phyloP scores from a whole-genome alignment of 2,113 vertebrate genomes.

The Natator depressus region DNA sequence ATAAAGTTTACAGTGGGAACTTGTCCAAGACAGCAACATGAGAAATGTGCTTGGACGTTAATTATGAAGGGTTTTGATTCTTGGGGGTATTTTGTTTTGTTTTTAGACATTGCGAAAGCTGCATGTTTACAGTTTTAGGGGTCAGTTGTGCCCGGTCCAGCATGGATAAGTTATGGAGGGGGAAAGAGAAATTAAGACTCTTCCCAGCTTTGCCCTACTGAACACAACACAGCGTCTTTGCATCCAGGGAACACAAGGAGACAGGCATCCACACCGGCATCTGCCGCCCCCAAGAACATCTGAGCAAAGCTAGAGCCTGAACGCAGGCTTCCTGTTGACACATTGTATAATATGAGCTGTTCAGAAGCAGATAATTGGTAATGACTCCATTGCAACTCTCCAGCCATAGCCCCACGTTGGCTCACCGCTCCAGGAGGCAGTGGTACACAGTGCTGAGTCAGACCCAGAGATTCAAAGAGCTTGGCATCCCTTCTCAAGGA shows the following conservation, averaged over 20 bases:
- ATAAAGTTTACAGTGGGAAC: slow-evolving; percentile 33
- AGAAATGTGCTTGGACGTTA: slow-evolving; percentile 15
- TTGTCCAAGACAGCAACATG: not conserved
- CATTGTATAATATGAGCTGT: not conserved
- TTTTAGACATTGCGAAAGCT: not conserved
- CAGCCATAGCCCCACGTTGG: not conserved
- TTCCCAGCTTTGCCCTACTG: not conserved
- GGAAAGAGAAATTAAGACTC: not conserved
- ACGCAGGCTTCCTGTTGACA: not conserved
- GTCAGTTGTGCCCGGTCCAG: not conserved
- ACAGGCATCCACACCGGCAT: not conserved
- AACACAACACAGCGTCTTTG: not conserved
- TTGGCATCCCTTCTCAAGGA: not conserved
- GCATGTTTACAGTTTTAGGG: not conserved
- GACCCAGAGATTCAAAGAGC: not conserved
- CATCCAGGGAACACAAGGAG: not conserved
- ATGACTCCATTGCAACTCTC: not conserved
- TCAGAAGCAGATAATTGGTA: not conserved
- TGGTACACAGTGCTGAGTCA: not conserved
- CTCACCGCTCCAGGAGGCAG: not conserved
- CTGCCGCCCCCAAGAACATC: no score
- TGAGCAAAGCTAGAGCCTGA: not conserved
- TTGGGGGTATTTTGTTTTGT: not conserved
- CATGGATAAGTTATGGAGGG: not conserved
- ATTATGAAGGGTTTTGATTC: slow-evolving; percentile 12